phyloP scores from a whole-genome alignment of 35 echinoderm and acorn worm species.

The Nesometra sesokonis region DNA sequence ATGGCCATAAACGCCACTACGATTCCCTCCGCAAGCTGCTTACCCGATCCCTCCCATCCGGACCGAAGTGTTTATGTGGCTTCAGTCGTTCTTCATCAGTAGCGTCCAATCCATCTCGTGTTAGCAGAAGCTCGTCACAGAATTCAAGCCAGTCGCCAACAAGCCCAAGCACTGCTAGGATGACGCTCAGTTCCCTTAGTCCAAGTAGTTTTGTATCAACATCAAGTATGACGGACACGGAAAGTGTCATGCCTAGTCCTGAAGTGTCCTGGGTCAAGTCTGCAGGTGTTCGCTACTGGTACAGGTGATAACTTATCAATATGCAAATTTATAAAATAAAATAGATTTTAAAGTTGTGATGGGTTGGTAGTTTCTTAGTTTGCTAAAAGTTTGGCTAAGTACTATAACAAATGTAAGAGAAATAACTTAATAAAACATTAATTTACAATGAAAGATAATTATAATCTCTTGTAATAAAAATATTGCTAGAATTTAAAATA shows the following conservation, averaged over 20 bases:
- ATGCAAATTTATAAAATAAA: neutral
- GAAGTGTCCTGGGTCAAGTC: slow-evolving; percentile 93
- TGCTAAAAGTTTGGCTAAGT: no score
- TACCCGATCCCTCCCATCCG: slow-evolving; percentile 64
- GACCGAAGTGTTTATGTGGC: slow-evolving; percentile 93
- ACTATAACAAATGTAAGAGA: no score
- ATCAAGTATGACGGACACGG: slow-evolving; percentile 33
- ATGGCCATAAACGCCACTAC: slow-evolving; percentile 69
- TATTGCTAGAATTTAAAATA: no score
- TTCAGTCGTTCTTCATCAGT: slow-evolving; percentile 89
- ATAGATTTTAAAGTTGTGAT: no score
- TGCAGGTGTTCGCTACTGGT: slow-evolving; percentile 90
- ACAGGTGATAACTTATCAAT: slow-evolving; percentile 51
- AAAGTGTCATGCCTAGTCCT: slow-evolving; percentile 80
- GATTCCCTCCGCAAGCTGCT: slow-evolving; percentile 76
- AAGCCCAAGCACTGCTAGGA: slow-evolving; percentile 22
- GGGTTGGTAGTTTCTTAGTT: no score
- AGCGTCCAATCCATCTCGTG: slow-evolving; percentile 73
- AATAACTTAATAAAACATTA: no score
- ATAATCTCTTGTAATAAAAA: no score
- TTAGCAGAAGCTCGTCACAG: slow-evolving; percentile 31
- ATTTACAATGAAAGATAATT: no score
- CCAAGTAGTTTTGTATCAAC: slow-evolving; percentile 64
- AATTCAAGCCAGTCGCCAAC: slow-evolving; percentile 31
- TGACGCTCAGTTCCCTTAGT: slow-evolving; percentile 50